phyloP scores from a whole-genome alignment of 2,113 vertebrate species.

The Ceyx cyanopectus region DNA sequence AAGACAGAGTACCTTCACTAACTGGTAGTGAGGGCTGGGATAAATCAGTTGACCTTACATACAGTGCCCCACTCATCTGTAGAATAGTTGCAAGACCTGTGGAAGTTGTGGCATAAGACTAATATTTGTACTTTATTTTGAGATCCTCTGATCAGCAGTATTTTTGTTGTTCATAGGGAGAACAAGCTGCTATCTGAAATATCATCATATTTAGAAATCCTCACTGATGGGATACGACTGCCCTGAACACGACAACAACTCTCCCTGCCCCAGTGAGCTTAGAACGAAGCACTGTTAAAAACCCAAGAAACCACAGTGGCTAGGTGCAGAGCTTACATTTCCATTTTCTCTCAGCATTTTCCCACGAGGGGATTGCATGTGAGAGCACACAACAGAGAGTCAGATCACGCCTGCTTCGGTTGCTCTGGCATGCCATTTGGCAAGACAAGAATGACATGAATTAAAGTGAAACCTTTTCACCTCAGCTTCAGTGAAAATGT shows the following conservation, averaged over 20 bases:
- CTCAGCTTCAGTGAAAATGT: conserved; percentile 58
- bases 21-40: background rate
- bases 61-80: background rate
- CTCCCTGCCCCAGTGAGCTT: conserved; percentile 43
- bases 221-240: background rate
- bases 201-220: background rate
- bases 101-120: conserved; percentile 22
- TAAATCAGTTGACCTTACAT: conserved; percentile 57
- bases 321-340: conserved; percentile 50
- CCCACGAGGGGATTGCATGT: conserved; percentile 62
- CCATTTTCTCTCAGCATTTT: conserved; percentile 68
- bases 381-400: conserved; percentile 53
- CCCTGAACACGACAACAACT: conserved; percentile 1
- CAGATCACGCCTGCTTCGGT: conserved; percentile 49
- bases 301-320: conserved; percentile 36
- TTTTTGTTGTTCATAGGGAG: background rate
- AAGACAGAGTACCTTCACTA: background rate
- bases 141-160: background rate
- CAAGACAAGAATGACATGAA: conserved; percentile 62
- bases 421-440: conserved; percentile 57
- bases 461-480: conserved; percentile 66
- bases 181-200: background rate
- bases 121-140: conserved; percentile 36
- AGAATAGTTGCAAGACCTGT: conserved; percentile 29
- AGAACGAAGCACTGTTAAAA: conserved; percentile 17